Conservation (phyloP, 2,888 invertebrate genomes). For the Dryococelus australis region DNA sequence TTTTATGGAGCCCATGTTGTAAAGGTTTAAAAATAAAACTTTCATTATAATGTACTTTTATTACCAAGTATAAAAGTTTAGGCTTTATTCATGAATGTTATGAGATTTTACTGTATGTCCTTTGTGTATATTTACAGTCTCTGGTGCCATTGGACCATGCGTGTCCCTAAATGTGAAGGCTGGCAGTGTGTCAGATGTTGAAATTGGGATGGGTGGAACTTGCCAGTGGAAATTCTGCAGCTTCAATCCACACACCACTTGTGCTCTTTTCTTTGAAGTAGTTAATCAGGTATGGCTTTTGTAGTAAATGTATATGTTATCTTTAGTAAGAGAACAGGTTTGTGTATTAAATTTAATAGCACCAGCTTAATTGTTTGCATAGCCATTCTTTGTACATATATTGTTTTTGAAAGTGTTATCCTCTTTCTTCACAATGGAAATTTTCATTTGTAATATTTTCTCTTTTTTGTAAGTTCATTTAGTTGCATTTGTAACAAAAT, state of each 20-base stretch:
- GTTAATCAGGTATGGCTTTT: conserved; percentile 65
- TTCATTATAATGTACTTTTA: too few species aligned
- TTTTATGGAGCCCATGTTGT: too few species aligned
- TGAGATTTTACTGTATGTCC: too few species aligned
- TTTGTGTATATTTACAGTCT: conserved; percentile 63
- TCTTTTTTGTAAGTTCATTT: too few species aligned
- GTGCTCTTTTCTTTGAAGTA: conserved; percentile 96
- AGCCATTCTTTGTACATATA: too few species aligned
- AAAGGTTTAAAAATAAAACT: too few species aligned
- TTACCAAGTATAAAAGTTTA: too few species aligned
- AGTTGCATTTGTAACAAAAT: too few species aligned
- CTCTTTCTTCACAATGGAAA: too few species aligned
- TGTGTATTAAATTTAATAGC: background rate
- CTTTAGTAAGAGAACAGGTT: background rate
- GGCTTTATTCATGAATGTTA: too few species aligned
- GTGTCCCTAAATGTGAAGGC: conserved; percentile 93
- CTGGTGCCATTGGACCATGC: conserved; percentile 96
- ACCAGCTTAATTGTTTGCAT: background rate
- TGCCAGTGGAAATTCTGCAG: conserved; percentile 99
- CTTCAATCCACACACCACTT: conserved; percentile 89
- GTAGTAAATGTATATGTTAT: background rate
- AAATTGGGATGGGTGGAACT: conserved; percentile 97
- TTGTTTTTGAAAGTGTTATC: too few species aligned
- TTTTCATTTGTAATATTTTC: too few species aligned
- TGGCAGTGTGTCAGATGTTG: conserved; percentile 92